Evolutionary conservation across 1,140 invertebrate species (phyloP).

Genomic region (Caenorhabditis inopinata): DNA sequence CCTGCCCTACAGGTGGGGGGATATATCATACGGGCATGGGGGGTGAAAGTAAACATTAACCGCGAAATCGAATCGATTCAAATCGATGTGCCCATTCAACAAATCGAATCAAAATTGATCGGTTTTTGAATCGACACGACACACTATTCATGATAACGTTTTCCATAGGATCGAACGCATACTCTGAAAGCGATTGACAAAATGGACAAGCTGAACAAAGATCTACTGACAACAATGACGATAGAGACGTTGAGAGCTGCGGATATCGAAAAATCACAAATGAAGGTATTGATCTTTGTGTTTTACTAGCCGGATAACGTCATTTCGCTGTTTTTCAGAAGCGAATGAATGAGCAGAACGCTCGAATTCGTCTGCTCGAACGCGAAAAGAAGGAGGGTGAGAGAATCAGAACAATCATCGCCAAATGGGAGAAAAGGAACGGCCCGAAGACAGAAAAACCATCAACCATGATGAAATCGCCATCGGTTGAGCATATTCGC

Average conservation of each 20-base stretch:
- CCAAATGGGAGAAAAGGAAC: conserved; percentile 34
- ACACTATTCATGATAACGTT: no score
- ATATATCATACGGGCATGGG: no score
- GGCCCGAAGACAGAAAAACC: not conserved
- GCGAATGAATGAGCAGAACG: conserved; percentile 27
- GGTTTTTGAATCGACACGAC: no score
- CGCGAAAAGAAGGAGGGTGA: conserved; percentile 24
- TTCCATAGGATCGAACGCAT: not conserved
- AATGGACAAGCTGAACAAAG: conserved; percentile 27
- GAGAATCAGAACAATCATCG: not conserved
- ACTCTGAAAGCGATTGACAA: conserved; percentile 12
- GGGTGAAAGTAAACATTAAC: no score
- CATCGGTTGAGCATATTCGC: not conserved
- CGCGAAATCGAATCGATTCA: no score
- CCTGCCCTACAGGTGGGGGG: no score
- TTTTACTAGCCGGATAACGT: not conserved
- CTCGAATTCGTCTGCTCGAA: conserved; percentile 26
- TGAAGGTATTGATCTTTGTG: not conserved
- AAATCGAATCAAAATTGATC: no score
- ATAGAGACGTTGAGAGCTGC: conserved; percentile 36
- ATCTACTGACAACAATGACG: conserved; percentile 28
- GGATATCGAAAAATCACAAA: not conserved
- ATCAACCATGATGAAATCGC: not conserved
- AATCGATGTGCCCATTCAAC: no score
- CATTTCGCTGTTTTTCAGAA: not conserved